Base-by-base conservation (phyloP, 1,140 invertebrate genomes). In the Zaprionus inermis region DNA sequence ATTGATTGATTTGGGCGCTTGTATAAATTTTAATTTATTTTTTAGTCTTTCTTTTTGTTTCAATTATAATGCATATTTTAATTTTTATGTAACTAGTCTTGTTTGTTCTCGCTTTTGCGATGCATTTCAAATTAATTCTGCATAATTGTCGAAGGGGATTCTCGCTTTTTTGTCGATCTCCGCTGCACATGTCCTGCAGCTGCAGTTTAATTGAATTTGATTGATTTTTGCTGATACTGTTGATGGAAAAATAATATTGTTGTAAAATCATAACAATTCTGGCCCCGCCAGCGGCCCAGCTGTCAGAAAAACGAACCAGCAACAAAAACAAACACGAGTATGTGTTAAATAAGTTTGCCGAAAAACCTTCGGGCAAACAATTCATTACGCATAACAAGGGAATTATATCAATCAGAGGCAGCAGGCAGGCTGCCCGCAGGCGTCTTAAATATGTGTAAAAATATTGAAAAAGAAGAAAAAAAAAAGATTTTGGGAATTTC, bases 171-270 rank as follows among this genome's bases (percentile, higher is more conserved):
- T 70, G 20, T 64, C 57, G 51, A 58, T 72, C n/a, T n/a, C n/a
- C n/a, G n/a, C n/a, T n/a, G n/a, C n/a, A n/a, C n/a, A 58, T 72
- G 38, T 76, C 71, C 71, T 67, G 69, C 55, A 72, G 80, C 77
- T 36, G 80, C 68, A 72, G 70, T 89, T 84, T 89, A 89, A 89
- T 89, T 89, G 84, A 89, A 84, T 78, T 81, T 89, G 84, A 89
- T 89, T 89, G 84, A 89, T 89, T 89, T 86, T 84, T 89, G 80
- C 80, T 84, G 80, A 88, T 83, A 68, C 78, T 86, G 83, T 73
- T 88, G 83, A 88, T 89, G 77, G 69, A 89, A 89, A 76, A 89
- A 89, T 89, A 89, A 89, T 89, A 88, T 88, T 88, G 84, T 89
- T 89, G 83, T 86, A 88, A 88, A 89, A 83, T 89, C 80, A 83